phyloP scores from a whole-genome alignment of 2,113 vertebrate genomes.

The Equus przewalskii region DNA sequence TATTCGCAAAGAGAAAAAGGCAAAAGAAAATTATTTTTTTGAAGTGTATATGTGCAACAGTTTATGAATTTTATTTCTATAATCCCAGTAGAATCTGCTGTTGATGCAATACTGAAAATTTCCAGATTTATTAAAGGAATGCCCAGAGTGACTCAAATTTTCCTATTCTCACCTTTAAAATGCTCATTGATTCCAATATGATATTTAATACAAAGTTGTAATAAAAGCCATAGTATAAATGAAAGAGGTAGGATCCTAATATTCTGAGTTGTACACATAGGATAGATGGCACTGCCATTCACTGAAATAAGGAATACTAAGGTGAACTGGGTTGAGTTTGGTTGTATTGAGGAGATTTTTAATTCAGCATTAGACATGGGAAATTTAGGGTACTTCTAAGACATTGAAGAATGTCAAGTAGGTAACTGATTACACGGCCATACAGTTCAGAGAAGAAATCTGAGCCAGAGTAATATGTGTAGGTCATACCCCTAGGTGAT shows the following conservation, averaged over 20 bases:
- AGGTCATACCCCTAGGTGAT: background rate
- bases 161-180: background rate
- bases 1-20: constrained; percentile 2
- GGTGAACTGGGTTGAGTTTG: background rate
- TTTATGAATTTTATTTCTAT: constrained; percentile 22
- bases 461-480: background rate
- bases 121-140: constrained; percentile 27
- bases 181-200: background rate
- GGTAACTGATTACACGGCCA: background rate
- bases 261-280: background rate
- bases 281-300: background rate
- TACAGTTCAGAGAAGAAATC: background rate
- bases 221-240: background rate
- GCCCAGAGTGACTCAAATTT: background rate
- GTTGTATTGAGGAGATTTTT: background rate
- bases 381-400: background rate
- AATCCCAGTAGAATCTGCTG: background rate
- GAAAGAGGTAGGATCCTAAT: background rate
- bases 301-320: constrained; percentile 34
- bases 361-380: background rate
- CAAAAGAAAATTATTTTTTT: background rate
- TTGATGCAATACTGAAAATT: background rate
- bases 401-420: background rate
- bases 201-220: background rate
- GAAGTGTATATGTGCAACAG: background rate